Evolutionary conservation across 2,888 invertebrate species (phyloP).

Genomic region (Scelioninae gen. 1): DNA sequence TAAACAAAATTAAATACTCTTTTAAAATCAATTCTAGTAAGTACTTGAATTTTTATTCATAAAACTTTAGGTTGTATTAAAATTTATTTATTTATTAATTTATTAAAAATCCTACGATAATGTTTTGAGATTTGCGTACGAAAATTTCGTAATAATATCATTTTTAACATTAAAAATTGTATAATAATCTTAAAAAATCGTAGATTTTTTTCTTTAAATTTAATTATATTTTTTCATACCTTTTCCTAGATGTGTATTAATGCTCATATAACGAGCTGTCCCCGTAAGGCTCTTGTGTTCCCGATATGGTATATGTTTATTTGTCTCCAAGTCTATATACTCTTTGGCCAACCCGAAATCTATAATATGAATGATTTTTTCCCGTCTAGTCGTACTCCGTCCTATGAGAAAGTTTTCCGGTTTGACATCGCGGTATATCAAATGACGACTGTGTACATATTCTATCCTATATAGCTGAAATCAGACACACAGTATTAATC

Average conservation of each 20-base stretch:
- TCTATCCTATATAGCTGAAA: constrained; percentile 98
- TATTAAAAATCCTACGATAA: too few relatives aligned
- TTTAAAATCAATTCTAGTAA: too few relatives aligned
- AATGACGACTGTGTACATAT: constrained; percentile 99
- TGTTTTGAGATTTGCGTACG: too few relatives aligned
- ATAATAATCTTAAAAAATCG: too few relatives aligned
- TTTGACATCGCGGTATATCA: constrained; percentile 99
- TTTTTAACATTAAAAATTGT: too few relatives aligned
- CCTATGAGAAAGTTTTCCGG: constrained; percentile 99
- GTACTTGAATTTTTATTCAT: too few relatives aligned
- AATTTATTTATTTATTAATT: too few relatives aligned
- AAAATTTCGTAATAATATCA: too few relatives aligned
- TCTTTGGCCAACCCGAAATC: constrained; percentile 99
- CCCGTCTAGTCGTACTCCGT: constrained; percentile 97
- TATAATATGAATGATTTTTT: constrained; percentile 99
- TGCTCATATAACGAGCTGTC: constrained; percentile 99
- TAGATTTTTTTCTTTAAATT: too few relatives aligned
- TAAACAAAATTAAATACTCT: too few relatives aligned
- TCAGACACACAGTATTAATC: neutral
- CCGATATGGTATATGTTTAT: constrained; percentile 99
- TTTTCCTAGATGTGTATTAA: constrained; percentile 99
- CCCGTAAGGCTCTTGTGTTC: constrained; percentile 99
- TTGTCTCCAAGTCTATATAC: constrained; percentile 99
- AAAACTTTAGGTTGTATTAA: too few relatives aligned
- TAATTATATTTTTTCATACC: too few relatives aligned